Conservation (phyloP, 2,113 vertebrate species). For the Dipodomys stephensi region DNA sequence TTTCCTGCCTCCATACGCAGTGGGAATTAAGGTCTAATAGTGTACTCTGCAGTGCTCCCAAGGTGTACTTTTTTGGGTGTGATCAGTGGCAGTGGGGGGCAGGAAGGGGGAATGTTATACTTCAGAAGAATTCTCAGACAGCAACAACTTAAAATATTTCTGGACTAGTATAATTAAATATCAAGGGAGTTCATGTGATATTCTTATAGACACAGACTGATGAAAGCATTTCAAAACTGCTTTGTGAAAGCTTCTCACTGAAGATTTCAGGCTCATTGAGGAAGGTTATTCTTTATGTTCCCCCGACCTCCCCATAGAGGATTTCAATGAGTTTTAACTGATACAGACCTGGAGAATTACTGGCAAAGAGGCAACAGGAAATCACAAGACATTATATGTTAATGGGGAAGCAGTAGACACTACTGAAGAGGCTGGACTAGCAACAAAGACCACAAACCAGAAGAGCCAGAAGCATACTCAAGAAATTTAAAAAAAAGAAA, state of each 20-base stretch:
- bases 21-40: not conserved
- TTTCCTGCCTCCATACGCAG: not conserved
- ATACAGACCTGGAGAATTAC: not conserved
- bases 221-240: not conserved
- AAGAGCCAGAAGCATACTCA: not conserved
- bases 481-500: not conserved
- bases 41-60: not conserved
- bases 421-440: not conserved
- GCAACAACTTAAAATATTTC: not conserved
- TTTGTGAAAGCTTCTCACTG: not conserved
- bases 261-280: not conserved
- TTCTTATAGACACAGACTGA: not conserved
- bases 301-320: not conserved
- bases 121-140: slow-evolving; percentile 2
- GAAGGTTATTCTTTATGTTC: not conserved
- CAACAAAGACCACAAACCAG: not conserved
- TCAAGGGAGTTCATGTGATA: not conserved
- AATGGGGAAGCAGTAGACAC: not conserved
- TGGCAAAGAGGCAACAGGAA: not conserved
- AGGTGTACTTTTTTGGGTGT: not conserved
- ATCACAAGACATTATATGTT: not conserved
- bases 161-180: not conserved
- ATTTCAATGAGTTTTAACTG: not conserved
- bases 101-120: not conserved
- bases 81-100: not conserved